phyloP scores from a whole-genome alignment of 2,888 invertebrate genomes.

The Mechanitis mazaeus region DNA sequence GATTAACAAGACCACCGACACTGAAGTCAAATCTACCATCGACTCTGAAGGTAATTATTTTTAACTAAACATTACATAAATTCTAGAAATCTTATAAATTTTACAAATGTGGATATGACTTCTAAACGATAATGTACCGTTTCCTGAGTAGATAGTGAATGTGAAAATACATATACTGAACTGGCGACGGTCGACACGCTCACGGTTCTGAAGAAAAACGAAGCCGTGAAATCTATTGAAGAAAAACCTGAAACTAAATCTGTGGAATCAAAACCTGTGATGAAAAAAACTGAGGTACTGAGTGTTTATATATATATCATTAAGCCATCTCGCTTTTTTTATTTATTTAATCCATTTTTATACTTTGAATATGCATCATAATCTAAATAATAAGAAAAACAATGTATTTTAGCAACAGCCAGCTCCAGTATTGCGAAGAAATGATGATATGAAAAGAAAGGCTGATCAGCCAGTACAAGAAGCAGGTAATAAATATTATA shows the following conservation, averaged over 20 bases:
- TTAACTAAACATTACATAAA: neutral
- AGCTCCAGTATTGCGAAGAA: neutral
- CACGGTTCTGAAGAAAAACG: conserved; percentile 38
- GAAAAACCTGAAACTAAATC: conserved; percentile 15
- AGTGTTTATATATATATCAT: neutral
- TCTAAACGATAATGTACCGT: too few relatives aligned
- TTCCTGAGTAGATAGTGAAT: conserved; percentile 44
- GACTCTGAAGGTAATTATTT: conserved; percentile 27
- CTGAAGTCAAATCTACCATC: conserved; percentile 20
- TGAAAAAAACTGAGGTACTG: conserved; percentile 47
- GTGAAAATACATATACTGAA: conserved; percentile 44
- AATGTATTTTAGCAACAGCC: neutral
- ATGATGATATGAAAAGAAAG: conserved; percentile 42
- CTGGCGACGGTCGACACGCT: conserved; percentile 42
- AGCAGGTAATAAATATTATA: conserved; percentile 22
- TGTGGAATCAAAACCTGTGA: neutral
- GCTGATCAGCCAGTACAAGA: conserved; percentile 32
- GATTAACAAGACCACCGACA: conserved; percentile 18
- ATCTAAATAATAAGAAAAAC: neutral
- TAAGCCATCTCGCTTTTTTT: neutral
- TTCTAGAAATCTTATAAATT: too few relatives aligned
- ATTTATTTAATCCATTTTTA: too few relatives aligned
- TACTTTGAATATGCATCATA: neutral
- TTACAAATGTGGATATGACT: too few relatives aligned
- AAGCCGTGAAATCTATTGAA: conserved; percentile 12